Percentiles rank a stretch among this genome's conserved stretches.
phyloP scores from a whole-genome alignment of 2,888 invertebrate species.

The Acronicta aceris region DNA sequence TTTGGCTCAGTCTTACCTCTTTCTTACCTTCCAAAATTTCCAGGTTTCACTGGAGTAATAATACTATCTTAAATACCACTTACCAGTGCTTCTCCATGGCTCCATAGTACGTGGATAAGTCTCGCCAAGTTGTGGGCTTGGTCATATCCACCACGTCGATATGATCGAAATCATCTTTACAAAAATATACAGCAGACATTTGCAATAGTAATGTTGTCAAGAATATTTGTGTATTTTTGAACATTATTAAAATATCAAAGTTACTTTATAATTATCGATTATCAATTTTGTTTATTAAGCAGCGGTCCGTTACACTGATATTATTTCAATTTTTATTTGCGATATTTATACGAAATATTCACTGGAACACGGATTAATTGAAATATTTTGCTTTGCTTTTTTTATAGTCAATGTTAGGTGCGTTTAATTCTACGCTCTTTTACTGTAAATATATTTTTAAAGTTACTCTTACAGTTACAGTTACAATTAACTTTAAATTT shows the following conservation, averaged over 20 bases:
- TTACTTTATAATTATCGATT: neutral
- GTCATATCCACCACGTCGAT: constrained; percentile 73
- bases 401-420: no score
- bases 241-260: constrained; percentile 11
- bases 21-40: no score
- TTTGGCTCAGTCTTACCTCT: no score
- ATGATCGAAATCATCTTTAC: constrained; percentile 18
- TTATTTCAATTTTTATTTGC: no score
- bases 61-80: constrained; percentile 28
- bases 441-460: no score
- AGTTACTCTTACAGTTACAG: no score
- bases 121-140: constrained; percentile 69
- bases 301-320: no score
- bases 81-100: constrained; percentile 73
- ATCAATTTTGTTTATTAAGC: neutral
- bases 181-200: constrained; percentile 1
- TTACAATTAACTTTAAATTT: neutral
- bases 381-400: no score
- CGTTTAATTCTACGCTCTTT: no score
- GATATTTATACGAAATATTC: no score
- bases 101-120: constrained; percentile 66
- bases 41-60: no score
- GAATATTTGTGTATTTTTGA: constrained; percentile 4
- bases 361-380: no score
- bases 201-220: constrained; percentile 13